Evolutionary conservation across 2,888 invertebrate genomes (phyloP), one percentile per base, ranked within the genome.

Genomic region (Amiota minor): DNA sequence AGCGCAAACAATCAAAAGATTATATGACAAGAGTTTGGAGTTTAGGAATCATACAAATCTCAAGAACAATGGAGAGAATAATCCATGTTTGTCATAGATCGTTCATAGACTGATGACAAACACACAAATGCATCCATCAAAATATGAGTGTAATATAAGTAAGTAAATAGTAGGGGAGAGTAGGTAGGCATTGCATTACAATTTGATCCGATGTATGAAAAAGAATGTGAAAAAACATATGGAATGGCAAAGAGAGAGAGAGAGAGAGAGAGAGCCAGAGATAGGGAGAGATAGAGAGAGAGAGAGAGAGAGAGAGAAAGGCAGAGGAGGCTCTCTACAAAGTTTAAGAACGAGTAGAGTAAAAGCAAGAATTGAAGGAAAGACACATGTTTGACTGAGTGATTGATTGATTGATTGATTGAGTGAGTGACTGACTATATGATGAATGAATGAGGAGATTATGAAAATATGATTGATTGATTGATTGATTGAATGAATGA

Each of bases 231-330:
- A 2, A 20, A 23, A 61, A 9, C 20, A 23, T 20, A 20, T 9
- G 10, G 23, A 0, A 35, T 11, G 9, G 12, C 35, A 61, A 18
- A 61, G 23, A 6, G 20, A 20, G 1, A 65, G 45, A 2, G 18
- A 65, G 45, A 64, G 18, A 62, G 1, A 73, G 18, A 3, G 35
- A 35, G 18, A 62, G 1, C 70, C 14, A 3, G 35, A 35, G 6
- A 73, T 10, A 70, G 56, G 18, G 23, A 70, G 18, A 18, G 47
- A 62, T 62, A 23, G 64, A 45, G 55, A 56, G 62, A 73, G 49
- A 73, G 9, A 16, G 35, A 61, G 70, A 18, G 18, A 10, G 55
- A 45, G 18, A n/a, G 55, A 23, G 55, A 14, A 20, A 49, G 23
- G 23, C 3, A 16, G 23, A 23, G 50, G 20, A 56, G 35, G 50